Evolutionary conservation across 1,140 invertebrate species (phyloP).

Genomic region (Chlorops oryzae): DNA sequence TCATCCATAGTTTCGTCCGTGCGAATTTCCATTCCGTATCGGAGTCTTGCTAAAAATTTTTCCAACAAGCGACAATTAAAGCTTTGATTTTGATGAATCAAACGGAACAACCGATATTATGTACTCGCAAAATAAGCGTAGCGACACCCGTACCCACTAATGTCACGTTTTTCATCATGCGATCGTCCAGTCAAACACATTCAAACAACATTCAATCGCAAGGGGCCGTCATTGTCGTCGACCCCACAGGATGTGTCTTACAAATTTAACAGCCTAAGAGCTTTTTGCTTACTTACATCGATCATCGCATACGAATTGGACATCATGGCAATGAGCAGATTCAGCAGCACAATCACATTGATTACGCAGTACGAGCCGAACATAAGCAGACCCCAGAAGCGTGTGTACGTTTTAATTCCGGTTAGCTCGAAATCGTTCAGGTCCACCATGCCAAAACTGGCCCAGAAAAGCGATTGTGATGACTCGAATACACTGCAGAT

Average conservation of each 20-base stretch:
- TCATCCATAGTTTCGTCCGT: slow-evolving; percentile 80
- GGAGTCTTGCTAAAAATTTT: slow-evolving; percentile 75
- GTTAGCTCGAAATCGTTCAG: slow-evolving; percentile 71
- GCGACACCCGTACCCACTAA: slow-evolving; percentile 4
- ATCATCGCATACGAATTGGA: slow-evolving; percentile 82
- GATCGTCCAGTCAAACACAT: too few relatives aligned
- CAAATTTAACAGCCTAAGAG: too few relatives aligned
- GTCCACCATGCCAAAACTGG: slow-evolving; percentile 77
- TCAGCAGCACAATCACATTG: slow-evolving; percentile 78
- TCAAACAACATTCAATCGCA: too few relatives aligned
- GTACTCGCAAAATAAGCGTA: too few relatives aligned
- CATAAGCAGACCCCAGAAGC: slow-evolving; percentile 76
- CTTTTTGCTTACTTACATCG: slow-evolving; percentile 48
- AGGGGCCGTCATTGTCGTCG: too few relatives aligned
- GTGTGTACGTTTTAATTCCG: slow-evolving; percentile 70
- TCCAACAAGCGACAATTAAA: too few relatives aligned
- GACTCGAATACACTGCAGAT: slow-evolving; percentile 79
- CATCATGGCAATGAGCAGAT: slow-evolving; percentile 88
- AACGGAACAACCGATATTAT: too few relatives aligned
- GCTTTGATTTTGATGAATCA: too few relatives aligned
- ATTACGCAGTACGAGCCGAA: slow-evolving; percentile 77
- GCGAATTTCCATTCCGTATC: slow-evolving; percentile 92
- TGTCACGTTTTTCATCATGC: too few relatives aligned
- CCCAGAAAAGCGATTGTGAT: slow-evolving; percentile 85
- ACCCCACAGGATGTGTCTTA: too few relatives aligned